Base-by-base conservation (phyloP, 2,797 vertebrate species). In the Premnoplex brunnescens region DNA sequence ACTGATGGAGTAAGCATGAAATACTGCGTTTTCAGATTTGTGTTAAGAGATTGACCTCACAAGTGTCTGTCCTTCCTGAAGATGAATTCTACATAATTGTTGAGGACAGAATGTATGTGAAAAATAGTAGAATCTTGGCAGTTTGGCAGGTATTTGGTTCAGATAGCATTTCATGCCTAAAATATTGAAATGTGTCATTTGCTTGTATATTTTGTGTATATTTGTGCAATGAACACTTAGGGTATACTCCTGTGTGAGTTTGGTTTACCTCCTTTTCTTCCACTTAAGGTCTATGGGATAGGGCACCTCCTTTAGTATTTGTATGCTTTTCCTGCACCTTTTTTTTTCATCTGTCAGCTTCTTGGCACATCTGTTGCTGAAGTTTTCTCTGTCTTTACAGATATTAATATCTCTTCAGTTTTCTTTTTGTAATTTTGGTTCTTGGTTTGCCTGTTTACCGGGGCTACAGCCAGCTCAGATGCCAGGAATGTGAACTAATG, bases 271-370 rank as follows among this genome's bases (percentile, higher is more conserved):
- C 30, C 20, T 51, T 52, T 81, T 88, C 80, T 93, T 84, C 21
- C 56, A 13, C 48, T 55, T 56, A 30, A 55, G 55, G 22, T 69
- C 60, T 82, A 7, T 91, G 67, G 58, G 14, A n/a, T 74, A 86
- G 54, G 88, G 36, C 37, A 66, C 0, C 3, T 91, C 44, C 58
- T 54, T 89, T 74, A 85, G 37, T 66, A 69, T 69, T 88, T 83
- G 21, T 88, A 63, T 41, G 20, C 67, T 82, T 93, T 85, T 80
- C 36, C 56, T 82, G 56, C 68, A 82, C 49, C 68, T 68, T 49
- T 37, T 49, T 36, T 77, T 85, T 91, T 85, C 93, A 93, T 95
- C 93, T 79, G 52, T 85, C 74, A 87, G 60, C 71, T 89, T 81
- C 79, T 75, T 93, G 74, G 63, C 78, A 43, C 68, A 85, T 95